Conservation (phyloP, 1,140 invertebrate species). For the Drosophila biarmipes region DNA sequence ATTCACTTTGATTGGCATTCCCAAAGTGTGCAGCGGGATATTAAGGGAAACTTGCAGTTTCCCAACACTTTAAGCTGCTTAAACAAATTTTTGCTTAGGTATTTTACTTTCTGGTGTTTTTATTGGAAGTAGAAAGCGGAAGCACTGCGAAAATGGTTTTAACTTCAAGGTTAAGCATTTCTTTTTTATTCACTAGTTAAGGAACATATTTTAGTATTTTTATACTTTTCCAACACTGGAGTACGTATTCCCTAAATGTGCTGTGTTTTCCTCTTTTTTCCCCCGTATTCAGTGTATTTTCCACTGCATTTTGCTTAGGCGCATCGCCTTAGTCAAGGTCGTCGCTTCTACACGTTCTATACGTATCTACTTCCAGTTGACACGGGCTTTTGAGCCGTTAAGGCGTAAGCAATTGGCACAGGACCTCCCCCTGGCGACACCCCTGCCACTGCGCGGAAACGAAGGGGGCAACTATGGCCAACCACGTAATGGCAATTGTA, state of each 20-base stretch:
- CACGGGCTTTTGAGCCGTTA: constrained; percentile 50
- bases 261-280: background rate
- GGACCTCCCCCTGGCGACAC: constrained; percentile 12
- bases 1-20: constrained; percentile 17
- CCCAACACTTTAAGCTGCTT: background rate
- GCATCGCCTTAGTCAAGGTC: constrained; percentile 53
- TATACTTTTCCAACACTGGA: no score
- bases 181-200: no score
- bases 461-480: constrained; percentile 26
- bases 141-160: no score
- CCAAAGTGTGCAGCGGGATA: background rate
- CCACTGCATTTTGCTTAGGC: constrained; percentile 58
- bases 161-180: no score
- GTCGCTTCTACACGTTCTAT: constrained; percentile 9
- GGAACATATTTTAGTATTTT: no score
- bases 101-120: background rate
- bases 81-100: background rate
- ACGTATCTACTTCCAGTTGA: constrained; percentile 24
- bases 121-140: background rate
- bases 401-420: constrained; percentile 65
- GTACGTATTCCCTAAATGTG: no score
- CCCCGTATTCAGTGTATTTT: constrained; percentile 7
- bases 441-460: constrained; percentile 2
- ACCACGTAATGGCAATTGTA: constrained; percentile 58
- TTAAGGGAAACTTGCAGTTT: background rate